Base-by-base conservation (phyloP, 2,797 vertebrate genomes). In the Chiroxiphia lanceolata region DNA sequence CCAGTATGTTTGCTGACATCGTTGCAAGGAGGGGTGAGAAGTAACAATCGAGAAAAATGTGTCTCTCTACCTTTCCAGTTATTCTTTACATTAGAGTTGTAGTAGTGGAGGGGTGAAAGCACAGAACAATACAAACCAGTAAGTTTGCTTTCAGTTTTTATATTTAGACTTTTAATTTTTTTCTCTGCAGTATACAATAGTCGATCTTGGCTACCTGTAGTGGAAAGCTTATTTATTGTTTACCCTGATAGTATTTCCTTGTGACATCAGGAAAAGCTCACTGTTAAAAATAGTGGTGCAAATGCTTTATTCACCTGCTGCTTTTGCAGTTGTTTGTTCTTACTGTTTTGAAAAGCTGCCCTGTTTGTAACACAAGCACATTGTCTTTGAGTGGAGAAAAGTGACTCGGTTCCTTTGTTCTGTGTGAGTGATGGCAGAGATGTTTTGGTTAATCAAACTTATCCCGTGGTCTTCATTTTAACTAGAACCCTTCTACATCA, bases 1-100 rank as follows among this genome's bases (percentile, higher is more conserved):
- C 14, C 61, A 68, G 51, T 94, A 95, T 87, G 76, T 23, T 94
- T 85, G 85, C 82, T 92, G 92, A 85, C 53, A n/a, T 90, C 91
- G 36, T 91, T 80, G 63, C 11, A 65, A 83, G 36, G 81, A 56
- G 42, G 11, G 29, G 7, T 65, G 38, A 75, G 45, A 34, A 61
- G 47, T 29, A 78, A 48, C 51, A 83, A 47, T 26, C 17, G 33
- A 19, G 53, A 48, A 75, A 83, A 92, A 80, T 34, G 10, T 38
- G 25, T 70, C 5, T 77, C 6, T 67, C 25, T 89, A n/a, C 61
- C 83, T 83, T 92, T 83, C 64, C 64, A 86, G 75, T 75, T 67
- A 50, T 38, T 54, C n/a, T 69, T 95, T 74, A 60, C 50, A 27
- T 53, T 74, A 91, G 67, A 45, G 36, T 31, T 54, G 53, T 82